Percentiles rank a stretch among this genome's conserved stretches.
Evolutionary conservation across 2,888 invertebrate genomes (phyloP).

Genomic region (Ochropacha duplaris): DNA sequence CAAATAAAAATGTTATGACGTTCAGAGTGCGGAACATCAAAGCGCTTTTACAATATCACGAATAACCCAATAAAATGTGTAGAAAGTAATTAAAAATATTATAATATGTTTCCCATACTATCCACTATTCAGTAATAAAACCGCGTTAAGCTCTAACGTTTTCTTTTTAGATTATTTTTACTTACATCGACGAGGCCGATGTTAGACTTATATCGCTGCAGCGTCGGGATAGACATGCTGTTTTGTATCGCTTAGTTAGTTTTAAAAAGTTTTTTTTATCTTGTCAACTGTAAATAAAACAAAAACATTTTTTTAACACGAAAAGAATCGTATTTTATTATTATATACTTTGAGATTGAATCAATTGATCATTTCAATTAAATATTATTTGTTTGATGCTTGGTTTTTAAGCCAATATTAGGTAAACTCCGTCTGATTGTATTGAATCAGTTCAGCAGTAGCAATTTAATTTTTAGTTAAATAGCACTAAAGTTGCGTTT

Average conservation of each 20-base stretch:
- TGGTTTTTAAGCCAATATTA: too few species aligned
- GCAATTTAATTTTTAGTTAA: neutral
- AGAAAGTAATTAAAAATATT: conserved; percentile 62
- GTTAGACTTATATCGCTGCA: neutral
- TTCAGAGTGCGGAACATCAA: conserved; percentile 14
- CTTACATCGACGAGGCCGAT: neutral
- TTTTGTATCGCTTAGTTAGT: neutral
- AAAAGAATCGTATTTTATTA: too few species aligned
- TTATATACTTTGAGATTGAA: too few species aligned
- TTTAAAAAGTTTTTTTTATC: too few species aligned
- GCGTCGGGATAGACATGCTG: neutral
- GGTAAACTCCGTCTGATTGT: too few species aligned
- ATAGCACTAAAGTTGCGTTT: neutral
- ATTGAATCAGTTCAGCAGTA: too few species aligned
- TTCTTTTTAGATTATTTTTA: neutral
- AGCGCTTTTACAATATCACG: conserved; percentile 11
- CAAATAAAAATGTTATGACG: conserved; percentile 9
- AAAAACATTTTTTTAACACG: too few species aligned
- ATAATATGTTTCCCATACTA: conserved; percentile 60
- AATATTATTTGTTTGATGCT: too few species aligned
- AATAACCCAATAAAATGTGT: conserved; percentile 33
- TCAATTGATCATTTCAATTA: too few species aligned
- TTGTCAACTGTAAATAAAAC: too few species aligned
- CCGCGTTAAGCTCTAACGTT: conserved; percentile 29
- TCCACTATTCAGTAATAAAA: conserved; percentile 37